These are phyloP conservation scores for Leuciscus idus DNA, from an alignment of 2,113 vertebrate genomes.

Conservation along the genomic window DNA sequence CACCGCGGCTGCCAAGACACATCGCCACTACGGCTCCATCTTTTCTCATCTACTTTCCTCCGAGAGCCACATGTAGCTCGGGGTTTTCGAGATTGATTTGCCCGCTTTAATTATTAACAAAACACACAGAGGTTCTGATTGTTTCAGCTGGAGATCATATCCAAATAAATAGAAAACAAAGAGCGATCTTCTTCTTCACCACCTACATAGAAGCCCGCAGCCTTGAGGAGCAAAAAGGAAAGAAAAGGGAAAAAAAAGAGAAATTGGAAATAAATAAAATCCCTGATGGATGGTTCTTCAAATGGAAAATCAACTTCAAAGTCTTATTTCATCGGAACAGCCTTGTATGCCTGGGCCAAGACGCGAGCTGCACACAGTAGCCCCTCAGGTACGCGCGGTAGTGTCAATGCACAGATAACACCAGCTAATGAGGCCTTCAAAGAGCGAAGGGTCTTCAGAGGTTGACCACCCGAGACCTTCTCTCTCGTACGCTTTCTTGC, in stretches of 20 bases:
- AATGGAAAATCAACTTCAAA: conserved; percentile 81
- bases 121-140: conserved; percentile 51
- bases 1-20: background rate
- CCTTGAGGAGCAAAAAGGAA: conserved; percentile 64
- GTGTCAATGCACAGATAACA: conserved; percentile 78
- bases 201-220: conserved; percentile 61
- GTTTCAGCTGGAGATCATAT: conserved; percentile 63
- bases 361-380: conserved; percentile 63
- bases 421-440: conserved; percentile 81
- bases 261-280: conserved; percentile 75
- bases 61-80: conserved; percentile 14
- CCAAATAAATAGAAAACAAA: conserved; percentile 63
- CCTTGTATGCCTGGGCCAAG: conserved; percentile 67
- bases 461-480: conserved; percentile 75
- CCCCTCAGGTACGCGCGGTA: conserved; percentile 75
- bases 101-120: conserved; percentile 39
- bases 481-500: background rate
- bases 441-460: conserved; percentile 72
- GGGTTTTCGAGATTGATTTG: conserved; percentile 16
- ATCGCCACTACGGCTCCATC: background rate
- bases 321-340: conserved; percentile 79
- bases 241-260: conserved; percentile 33
- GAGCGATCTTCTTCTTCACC: conserved; percentile 55
- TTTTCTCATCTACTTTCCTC: conserved; percentile 37
- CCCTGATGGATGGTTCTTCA: conserved; percentile 78